A percentile compares a stretch with the other conserved stretches of the same genome.
Evolutionary conservation across 2,113 vertebrate genomes (phyloP).

Genomic region (Pantherophis guttatus): DNA sequence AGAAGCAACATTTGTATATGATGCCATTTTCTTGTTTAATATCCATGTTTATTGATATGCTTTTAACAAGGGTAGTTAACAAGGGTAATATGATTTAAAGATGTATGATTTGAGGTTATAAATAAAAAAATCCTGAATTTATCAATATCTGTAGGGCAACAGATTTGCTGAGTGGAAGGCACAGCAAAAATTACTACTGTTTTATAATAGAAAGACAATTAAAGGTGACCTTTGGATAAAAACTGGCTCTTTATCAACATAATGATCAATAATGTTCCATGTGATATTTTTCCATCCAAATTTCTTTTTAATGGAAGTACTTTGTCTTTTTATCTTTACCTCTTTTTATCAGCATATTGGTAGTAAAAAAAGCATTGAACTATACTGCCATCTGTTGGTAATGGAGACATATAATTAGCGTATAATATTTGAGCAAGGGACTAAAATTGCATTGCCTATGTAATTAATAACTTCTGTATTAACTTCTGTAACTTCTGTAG

Average conservation of each 20-base stretch:
- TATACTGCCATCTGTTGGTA: constrained; percentile 70
- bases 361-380: constrained; percentile 11
- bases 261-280: neutral
- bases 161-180: neutral
- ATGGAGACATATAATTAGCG: neutral
- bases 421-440: neutral
- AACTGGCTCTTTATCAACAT: neutral
- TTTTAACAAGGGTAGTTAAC: neutral
- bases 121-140: neutral
- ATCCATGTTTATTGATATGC: neutral
- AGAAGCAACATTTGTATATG: neutral
- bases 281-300: neutral
- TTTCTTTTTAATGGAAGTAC: neutral
- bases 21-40: neutral
- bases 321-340: neutral
- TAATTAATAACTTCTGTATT: neutral
- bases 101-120: neutral
- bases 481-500: too few species aligned
- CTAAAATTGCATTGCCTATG: neutral
- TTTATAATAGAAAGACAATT: neutral
- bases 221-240: neutral
- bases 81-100: neutral
- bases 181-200: neutral
- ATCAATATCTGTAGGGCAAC: neutral
- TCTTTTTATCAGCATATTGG: neutral